phyloP scores from a whole-genome alignment of 2,113 vertebrate species.

The Passer domesticus region DNA sequence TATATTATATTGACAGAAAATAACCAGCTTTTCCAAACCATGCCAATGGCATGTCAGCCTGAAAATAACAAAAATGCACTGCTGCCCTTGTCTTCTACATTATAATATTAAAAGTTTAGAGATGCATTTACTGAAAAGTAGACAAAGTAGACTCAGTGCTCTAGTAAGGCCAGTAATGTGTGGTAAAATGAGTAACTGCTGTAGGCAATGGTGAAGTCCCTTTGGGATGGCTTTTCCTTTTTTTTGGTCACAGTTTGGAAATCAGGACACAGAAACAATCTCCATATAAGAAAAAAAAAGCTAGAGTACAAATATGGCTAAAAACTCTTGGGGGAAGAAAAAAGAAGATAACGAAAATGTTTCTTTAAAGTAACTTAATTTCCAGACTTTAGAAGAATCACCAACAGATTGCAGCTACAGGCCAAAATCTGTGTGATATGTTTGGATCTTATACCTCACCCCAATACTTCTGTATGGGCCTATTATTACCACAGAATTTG shows the following conservation, averaged over 20 bases:
- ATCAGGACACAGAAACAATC: background rate
- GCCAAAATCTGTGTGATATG: background rate
- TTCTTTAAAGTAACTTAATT: background rate
- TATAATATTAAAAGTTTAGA: background rate
- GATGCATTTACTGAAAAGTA: background rate
- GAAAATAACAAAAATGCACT: background rate
- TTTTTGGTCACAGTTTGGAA: background rate
- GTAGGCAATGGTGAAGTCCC: background rate
- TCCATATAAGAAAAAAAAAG: background rate
- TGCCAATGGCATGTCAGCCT: background rate
- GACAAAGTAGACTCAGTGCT: background rate
- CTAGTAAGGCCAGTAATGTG: background rate
- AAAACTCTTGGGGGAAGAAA: background rate
- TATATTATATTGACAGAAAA: background rate
- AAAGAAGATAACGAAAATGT: background rate
- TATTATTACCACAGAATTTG: background rate
- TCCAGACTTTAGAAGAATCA: background rate
- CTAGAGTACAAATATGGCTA: background rate
- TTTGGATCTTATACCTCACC: background rate
- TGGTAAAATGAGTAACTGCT: background rate
- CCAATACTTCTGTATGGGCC: background rate
- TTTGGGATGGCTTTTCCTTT: background rate
- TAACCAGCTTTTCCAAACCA: background rate
- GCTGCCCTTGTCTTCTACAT: background rate
- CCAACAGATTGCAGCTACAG: background rate